phyloP scores from a whole-genome alignment of 1,140 invertebrate species.

The Drosophila murphyi region DNA sequence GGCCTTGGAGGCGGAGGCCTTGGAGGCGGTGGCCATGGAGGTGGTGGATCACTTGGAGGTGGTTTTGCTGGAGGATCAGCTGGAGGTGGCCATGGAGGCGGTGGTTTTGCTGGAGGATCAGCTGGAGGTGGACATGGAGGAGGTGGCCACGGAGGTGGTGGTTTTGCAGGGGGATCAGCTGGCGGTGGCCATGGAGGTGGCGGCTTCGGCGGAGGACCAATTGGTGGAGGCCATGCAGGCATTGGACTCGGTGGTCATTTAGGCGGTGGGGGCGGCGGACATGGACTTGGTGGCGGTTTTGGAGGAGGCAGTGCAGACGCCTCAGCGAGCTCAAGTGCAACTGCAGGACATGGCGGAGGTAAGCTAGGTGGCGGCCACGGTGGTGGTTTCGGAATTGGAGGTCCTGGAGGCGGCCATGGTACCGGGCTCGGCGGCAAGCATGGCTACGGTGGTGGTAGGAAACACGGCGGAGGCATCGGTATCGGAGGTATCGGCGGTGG shows the following conservation, averaged over 20 bases:
- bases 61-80: neutral
- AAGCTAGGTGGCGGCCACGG: constrained; percentile 5
- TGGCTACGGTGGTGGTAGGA: constrained; percentile 24
- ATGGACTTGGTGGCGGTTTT: constrained; percentile 15
- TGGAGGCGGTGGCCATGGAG: constrained; percentile 5
- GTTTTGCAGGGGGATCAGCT: constrained; percentile 1
- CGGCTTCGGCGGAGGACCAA: too few relatives aligned
- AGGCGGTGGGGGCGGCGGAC: constrained; percentile 10
- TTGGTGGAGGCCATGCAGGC: too few relatives aligned
- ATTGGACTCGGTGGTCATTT: neutral
- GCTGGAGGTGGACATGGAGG: constrained; percentile 20
- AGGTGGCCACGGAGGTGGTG: constrained; percentile 9
- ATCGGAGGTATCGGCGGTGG: constrained; percentile 32
- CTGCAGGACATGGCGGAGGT: neutral
- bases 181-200: constrained; percentile 1
- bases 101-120: constrained; percentile 6
- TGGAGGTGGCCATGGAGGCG: constrained; percentile 22
- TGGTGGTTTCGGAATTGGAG: constrained; percentile 31
- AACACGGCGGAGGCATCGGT: constrained; percentile 12
- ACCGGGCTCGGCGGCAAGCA: neutral
- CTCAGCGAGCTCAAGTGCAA: too few relatives aligned
- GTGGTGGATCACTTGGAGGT: constrained; percentile 22
- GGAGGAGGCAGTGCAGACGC: neutral
- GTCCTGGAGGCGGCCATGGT: constrained; percentile 21
- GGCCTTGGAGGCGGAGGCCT: constrained; percentile 7